Conservation (phyloP, 2,113 vertebrate species). For the Melanotaenia duboulayi region DNA sequence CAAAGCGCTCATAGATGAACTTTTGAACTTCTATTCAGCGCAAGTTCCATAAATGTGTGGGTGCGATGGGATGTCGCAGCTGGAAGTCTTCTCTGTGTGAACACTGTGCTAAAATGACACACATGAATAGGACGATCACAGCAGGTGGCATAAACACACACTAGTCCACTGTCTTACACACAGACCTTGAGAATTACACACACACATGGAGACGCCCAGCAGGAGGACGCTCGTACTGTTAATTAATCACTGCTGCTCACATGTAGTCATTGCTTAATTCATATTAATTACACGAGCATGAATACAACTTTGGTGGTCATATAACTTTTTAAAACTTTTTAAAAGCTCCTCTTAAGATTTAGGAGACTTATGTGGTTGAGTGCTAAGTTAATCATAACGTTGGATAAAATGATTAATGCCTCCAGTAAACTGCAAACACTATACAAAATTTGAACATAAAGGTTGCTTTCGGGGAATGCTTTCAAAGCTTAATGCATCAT, state of each 20-base stretch:
- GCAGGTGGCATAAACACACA: slow-evolving; percentile 42
- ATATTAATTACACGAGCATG: slow-evolving; percentile 36
- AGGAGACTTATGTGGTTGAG: no score
- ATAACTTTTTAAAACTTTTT: no score
- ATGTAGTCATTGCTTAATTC: slow-evolving; percentile 18
- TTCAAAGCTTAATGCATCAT: neutral
- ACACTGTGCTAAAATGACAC: neutral
- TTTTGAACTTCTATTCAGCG: neutral
- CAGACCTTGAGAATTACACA: slow-evolving; percentile 49
- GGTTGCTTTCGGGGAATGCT: no score
- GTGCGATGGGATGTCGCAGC: slow-evolving; percentile 16
- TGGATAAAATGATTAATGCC: no score
- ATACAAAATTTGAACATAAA: neutral
- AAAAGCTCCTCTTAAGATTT: neutral
- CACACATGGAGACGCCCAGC: slow-evolving; percentile 37
- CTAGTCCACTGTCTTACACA: slow-evolving; percentile 4
- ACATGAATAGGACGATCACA: slow-evolving; percentile 33
- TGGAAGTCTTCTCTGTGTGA: slow-evolving; percentile 32
- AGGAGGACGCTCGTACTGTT: slow-evolving; percentile 37
- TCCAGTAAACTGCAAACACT: no score
- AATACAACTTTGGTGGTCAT: neutral
- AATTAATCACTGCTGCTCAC: slow-evolving; percentile 42
- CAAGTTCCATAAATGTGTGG: neutral
- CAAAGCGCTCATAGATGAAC: slow-evolving; percentile 16
- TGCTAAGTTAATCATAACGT: no score